Base-by-base conservation (phyloP, 2,888 invertebrate genomes). In the Colostygia pectinataria region DNA sequence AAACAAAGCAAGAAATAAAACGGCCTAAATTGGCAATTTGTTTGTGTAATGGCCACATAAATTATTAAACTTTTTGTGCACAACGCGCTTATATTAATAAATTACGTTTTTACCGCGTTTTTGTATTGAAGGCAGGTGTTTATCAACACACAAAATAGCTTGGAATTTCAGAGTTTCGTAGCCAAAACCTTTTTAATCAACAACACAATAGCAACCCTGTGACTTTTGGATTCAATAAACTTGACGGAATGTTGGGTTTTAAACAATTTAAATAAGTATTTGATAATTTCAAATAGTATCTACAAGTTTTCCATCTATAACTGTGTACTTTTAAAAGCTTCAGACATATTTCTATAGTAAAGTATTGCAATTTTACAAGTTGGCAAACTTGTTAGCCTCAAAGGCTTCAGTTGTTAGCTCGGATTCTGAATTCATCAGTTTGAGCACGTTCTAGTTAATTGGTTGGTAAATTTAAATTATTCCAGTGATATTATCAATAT, bases 321-420 rank as follows among this genome's bases (percentile, higher is more conserved):
- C 14, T 14, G 7, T 14, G 13, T 31, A 23, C n/a, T 36, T 34
- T 34, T 12, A 36, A 43, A 43, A 34, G 18, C 25, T 42, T 8
- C 33, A 27, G 7, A 20, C 9, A 27, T 10, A 7, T 15, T 25
- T 36, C n/a, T 20, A 9, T 39, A 34, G 33, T 27, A 12, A 40
- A 31, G 24, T 24, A 49, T 43, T 38, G 38, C 23, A 43, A 52
- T 61, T 55, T 48, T 48, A 43, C 49, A 50, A 50, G 59, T 53
- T 47, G 52, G 38, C 55, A 47, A 62, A 60, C 63, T 65, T 56
- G 55, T 55, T 57, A 63, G 63, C 60, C 59, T 43, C 53, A 42
- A 45, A 47, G 60, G 37, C 44, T 53, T 43, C 38, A 39, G 49
- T 47, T 47, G 41, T 31, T 52, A 41, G 44, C 45, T 45, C 12